Base-by-base conservation (phyloP, 1,140 invertebrate genomes). In the Leptoteleia sp. region DNA sequence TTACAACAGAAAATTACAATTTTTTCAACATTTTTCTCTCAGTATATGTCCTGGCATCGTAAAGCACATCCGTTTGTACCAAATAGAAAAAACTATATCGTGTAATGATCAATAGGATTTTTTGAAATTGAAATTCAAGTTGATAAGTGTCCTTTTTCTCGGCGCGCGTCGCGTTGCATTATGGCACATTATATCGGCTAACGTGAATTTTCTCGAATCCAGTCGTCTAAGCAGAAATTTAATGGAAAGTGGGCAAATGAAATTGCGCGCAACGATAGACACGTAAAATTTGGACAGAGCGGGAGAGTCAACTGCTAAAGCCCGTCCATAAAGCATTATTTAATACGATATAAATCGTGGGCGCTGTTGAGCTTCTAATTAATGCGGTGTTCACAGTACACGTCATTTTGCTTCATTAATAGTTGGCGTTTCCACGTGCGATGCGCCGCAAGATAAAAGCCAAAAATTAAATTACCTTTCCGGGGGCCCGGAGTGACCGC, bases 371-470 rank as follows among this genome's bases (percentile, higher is more conserved):
- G 29, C 31, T n/a, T 16, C n/a, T 33, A 19, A 35, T 35, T 50
- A 50, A 50, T 19, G 31, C 16, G 31, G 1, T 11, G 47, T 35
- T 35, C 1, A 50, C 11, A 13, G 16, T 31, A 19, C 31, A 35
- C 47, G 16, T 35, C 31, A 50, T 50, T 33, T 50, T 17, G 11
- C 16, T 35, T 37, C 48, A 54, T 54, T 38, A 38, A 33, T 22
- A 16, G 16, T 16, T 25, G 3, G 37, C 37, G 13, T 57, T 42
- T 57, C 22, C 12, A 1, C 25, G 15, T 25, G 16, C 29, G 40
- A 59, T 59, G 29, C 40, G 25, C 55, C 1, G 1, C 1, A 8
- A 59, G 40, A 59, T 59, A 59, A 61, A 47, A 27, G 43, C n/a
- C 15, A 12, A 47, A 47, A 37, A 61, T 33, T 11, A 45, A 45